Evolutionary conservation across 2,113 vertebrate genomes (phyloP).

Genomic region (Macaca fascicularis): T2T-MFA8v1.1 NC_088389.1:72212001-72212500

Average conservation of each 20-base stretch:
- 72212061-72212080: not conserved
- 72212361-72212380: not conserved
- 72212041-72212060: not conserved
- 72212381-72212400: not conserved
- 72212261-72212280: not conserved
- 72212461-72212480: not conserved
- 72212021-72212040: not conserved
- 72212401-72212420: not conserved
- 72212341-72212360: not conserved
- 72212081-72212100: not conserved
- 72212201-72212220: not conserved
- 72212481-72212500: not conserved
- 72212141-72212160: not conserved
- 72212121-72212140: not conserved
- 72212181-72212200: not conserved
- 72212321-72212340: not conserved
- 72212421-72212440: not conserved
- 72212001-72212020: constrained; percentile 5
- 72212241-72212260: not conserved
- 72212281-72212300: not conserved
- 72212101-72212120: not conserved
- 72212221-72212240: not conserved
- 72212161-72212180: not conserved
- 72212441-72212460: constrained; percentile 7
- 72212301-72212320: not conserved